Evolutionary conservation across 1,140 invertebrate species (phyloP).

Genomic region (Zaprionus taronus): DNA sequence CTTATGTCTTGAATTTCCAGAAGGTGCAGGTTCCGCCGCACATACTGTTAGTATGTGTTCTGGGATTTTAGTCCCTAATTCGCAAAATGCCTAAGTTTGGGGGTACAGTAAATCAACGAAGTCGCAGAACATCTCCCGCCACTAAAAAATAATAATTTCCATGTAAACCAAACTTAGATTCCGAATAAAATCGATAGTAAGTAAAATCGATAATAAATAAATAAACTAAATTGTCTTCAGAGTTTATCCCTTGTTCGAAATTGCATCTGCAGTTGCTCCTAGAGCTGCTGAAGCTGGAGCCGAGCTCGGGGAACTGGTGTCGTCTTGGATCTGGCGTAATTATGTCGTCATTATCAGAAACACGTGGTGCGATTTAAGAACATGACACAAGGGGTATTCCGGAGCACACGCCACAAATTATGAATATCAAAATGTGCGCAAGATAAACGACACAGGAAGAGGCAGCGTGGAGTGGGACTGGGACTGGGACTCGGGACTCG

Average conservation of each 20-base stretch:
- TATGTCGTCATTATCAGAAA: conserved; percentile 81
- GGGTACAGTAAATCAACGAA: too few relatives aligned
- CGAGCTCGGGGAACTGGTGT: background rate
- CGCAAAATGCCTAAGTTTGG: too few relatives aligned
- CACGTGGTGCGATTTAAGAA: conserved; percentile 81
- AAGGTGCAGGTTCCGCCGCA: too few relatives aligned
- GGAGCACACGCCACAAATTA: conserved; percentile 77
- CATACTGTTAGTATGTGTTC: too few relatives aligned
- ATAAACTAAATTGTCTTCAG: background rate
- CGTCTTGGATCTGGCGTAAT: conserved; percentile 49
- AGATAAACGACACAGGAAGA: conserved; percentile 73
- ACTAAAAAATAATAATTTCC: too few relatives aligned
- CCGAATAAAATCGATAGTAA: background rate
- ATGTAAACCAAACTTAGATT: too few relatives aligned
- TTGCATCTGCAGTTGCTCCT: conserved; percentile 6
- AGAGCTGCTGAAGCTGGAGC: background rate
- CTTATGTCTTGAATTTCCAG: too few relatives aligned
- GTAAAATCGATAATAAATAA: background rate
- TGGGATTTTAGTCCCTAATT: too few relatives aligned
- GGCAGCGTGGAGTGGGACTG: background rate
- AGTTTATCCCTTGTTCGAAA: background rate
- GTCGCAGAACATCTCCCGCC: too few relatives aligned
- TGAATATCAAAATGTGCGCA: conserved; percentile 71
- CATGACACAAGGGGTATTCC: conserved; percentile 52
- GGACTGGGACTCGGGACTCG: background rate